Base-by-base conservation (phyloP, 2,797 vertebrate genomes). In the Craterocephalus amniculus region DNA sequence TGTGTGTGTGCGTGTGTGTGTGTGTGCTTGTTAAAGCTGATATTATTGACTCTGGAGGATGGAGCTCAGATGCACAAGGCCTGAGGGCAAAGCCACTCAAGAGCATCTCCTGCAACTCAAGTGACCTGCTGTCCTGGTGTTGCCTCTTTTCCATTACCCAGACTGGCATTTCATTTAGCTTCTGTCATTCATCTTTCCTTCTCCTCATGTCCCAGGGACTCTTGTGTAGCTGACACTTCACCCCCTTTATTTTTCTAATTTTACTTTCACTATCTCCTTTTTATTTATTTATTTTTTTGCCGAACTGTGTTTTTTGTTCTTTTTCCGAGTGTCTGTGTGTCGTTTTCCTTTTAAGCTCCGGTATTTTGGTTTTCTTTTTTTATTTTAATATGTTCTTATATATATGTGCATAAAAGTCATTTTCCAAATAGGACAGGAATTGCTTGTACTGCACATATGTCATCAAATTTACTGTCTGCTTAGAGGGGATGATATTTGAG, bases 151-250 rank as follows among this genome's bases (percentile, higher is more conserved):
- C 84, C 87, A 89, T 92, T 92, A 91, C 83, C 63, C 79, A 56
- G 87, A 93, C 89, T 92, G 90, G 89, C 90, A 82, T 92, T 94
- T 92, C 84, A 93, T 94, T 93, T 93, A 88, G 84, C 75, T 67
- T 80, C 88, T 65, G 79, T 92, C 91, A 90, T 92, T 92, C 90
- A 87, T 90, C 84, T 88, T 83, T 76, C 27, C 81, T 71, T 74
- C 79, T 81, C 79, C 80, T 78, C 69, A 85, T 77, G 76, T 72
- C 66, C 77, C 52, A 45, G 54, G 18, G 72, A 72, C 71, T 64
- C 57, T 74, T 58, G 49, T 78, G 67, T 22, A 51, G 61, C 78
- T 67, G 78, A 80, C 72, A 66, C 64, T 66, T 64, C 9, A 16
- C 1, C 67, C 48, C 56, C 51, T 63, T 31, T 70, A 60, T 70